Evolutionary conservation across 2,888 invertebrate genomes (phyloP).

Genomic region (Ectemnius lituratus): DNA sequence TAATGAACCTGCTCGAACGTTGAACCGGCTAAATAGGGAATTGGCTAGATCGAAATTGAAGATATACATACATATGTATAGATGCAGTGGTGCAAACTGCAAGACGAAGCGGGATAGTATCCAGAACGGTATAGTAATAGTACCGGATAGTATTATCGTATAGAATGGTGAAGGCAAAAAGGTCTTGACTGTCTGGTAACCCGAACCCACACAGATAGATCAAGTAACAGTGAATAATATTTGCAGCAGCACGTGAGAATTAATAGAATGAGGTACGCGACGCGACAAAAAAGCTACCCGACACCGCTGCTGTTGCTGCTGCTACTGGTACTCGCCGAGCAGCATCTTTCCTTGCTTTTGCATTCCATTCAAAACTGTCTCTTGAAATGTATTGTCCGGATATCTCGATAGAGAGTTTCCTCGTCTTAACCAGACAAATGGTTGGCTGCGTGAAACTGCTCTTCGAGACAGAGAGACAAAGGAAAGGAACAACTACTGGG

Average conservation of each 20-base stretch:
- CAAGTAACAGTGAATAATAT: constrained; percentile 6
- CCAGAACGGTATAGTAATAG: not conserved
- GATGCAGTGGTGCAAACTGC: no score
- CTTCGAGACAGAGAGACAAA: no score
- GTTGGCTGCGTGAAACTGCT: no score
- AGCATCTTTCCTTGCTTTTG: not conserved
- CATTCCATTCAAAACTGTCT: not conserved
- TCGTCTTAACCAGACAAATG: no score
- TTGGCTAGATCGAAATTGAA: no score
- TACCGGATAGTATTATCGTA: constrained; percentile 2
- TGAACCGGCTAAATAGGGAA: no score
- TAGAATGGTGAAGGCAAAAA: constrained; percentile 4
- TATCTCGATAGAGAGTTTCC: no score
- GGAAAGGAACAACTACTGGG: no score
- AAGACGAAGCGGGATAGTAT: no score
- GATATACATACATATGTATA: no score
- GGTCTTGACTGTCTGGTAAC: constrained; percentile 6
- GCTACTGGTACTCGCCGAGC: not conserved
- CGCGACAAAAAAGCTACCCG: constrained; percentile 5
- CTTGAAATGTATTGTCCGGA: no score
- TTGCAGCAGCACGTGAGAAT: constrained; percentile 6
- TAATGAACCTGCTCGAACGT: no score
- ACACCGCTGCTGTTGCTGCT: not conserved
- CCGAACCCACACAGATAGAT: constrained; percentile 3
- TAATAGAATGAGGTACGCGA: not conserved